These are phyloP conservation scores for Fundulus diaphanus DNA, from an alignment of 2,797 vertebrate genomes.

Conservation along the genomic window DNA sequence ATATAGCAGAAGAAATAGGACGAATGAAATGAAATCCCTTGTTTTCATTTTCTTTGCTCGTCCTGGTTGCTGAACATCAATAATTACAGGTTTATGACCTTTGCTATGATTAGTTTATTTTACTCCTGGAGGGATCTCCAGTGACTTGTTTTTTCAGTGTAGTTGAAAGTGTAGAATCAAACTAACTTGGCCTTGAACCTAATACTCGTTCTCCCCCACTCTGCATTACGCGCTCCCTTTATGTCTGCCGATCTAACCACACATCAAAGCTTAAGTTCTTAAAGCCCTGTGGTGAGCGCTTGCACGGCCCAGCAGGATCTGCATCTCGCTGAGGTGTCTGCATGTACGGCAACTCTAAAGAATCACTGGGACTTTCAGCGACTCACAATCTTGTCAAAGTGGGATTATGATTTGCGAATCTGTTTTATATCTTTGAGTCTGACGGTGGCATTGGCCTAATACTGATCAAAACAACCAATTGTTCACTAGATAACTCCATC, in stretches of 20 bases:
- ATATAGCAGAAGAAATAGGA: no score
- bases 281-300: conserved; percentile 47
- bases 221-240: conserved; percentile 10
- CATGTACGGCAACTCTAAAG: conserved; percentile 52
- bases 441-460: conserved; percentile 48
- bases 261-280: conserved; percentile 58
- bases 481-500: conserved; percentile 41
- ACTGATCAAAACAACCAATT: conserved; percentile 57
- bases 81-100: conserved; percentile 42
- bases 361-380: conserved; percentile 53
- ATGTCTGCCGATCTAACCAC: conserved; percentile 47
- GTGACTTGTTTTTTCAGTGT: conserved; percentile 24
- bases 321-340: conserved; percentile 45
- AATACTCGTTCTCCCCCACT: conserved; percentile 14
- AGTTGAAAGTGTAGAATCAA: conserved; percentile 51
- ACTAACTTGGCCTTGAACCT: conserved; percentile 47
- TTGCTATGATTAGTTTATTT: conserved; percentile 21
- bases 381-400: conserved; percentile 53
- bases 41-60: conserved; percentile 22
- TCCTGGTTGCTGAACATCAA: conserved; percentile 27
- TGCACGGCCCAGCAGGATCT: conserved; percentile 32
- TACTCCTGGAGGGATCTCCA: conserved; percentile 23
- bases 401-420: conserved; percentile 58
- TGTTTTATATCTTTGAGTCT: conserved; percentile 58
- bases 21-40: neutral